Base-by-base conservation (phyloP, 2,797 vertebrate species). In the Leptoclinus maculatus region DNA sequence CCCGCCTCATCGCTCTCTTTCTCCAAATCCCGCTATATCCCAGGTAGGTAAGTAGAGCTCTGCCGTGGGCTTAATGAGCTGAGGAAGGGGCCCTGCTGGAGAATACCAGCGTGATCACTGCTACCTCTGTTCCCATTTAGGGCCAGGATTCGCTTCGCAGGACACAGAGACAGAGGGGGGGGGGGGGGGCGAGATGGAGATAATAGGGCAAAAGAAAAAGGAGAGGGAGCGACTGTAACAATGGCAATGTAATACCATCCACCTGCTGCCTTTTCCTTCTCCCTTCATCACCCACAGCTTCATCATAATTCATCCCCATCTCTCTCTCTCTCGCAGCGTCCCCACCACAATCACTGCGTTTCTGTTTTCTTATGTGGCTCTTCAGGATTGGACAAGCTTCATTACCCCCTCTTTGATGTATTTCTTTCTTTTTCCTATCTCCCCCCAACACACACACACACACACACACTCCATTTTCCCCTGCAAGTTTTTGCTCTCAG, bases 111-210 rank as follows among this genome's bases (percentile, higher is more conserved):
- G 25, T 73, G 84, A 85, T 82, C 89, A 69, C 88, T 57, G 74
- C 84, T 84, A 71, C 81, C 84, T 69, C 88, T 89, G 84, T 83
- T 88, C 74, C 72, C 87, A 90, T 88, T 86, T 79, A 82, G 86
- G 75, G 74, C 64, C 64, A 57, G 13, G 80, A 29, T 58, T 80
- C 59, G 56, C 88, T 84, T 84, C 80, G 76, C 66, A 54, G 66
- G 70, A 76, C 72, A 76, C 62, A 51, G 10, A 43, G 66, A 39
- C 56, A 34, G 11, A 7, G 3, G 6, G 27, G 2, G 5, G 3
- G 29, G 6, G 45, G 27, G 41, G 8, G 54, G 5, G 1, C 8
- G 54, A 49, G 36, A 62, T 11, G n/a, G 57, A 78, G 57, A 60
- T 66, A 67, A 54, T 27, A 64, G 34, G 60, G 63, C 11, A 5